Base-by-base conservation (phyloP, 2,888 invertebrate genomes). In the Acleris cristana region DNA sequence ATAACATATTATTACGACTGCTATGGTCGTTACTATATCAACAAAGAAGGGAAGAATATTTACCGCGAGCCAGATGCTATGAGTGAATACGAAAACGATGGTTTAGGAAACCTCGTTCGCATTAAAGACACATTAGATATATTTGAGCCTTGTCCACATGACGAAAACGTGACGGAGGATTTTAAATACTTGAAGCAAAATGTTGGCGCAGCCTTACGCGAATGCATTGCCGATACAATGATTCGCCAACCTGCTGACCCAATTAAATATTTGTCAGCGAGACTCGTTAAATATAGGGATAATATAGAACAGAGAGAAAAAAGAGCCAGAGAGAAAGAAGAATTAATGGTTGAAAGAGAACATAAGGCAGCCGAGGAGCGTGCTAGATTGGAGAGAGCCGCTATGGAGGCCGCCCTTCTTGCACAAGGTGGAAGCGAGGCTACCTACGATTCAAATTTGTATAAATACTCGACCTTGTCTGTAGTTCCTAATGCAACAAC, bases 31-130 rank as follows among this genome's bases (percentile, higher is more conserved):
- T 92, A 91, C 74, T 92, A 88, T 70, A 79, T 90, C 30, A 81
- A 92, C 71, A 74, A 74, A 1, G 78, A 85, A 60, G 91, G 90
- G n/a, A 89, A 87, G 77, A 86, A 84, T 74, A 85, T 93, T 71
- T 93, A 93, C 74, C 80, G 86, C 21, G 92, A 93, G 21, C 72
- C 72, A 62, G 92, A 89, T 75, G 66, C 85, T 52, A 57, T 74
- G 2, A 92, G 90, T 79, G 92, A 92, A 74, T 93, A 90, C 71
- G 91, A 93, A 81, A 87, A 86, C 70, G 93, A 93, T 79, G 92
- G 88, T 0, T 81, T 92, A 67, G 93, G 93, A 53, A 93, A 92
- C 73, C 77, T 93, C n/a, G 90, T 93, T 2, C 87, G 91, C 59
- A 86, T 89, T 72, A 86, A 87, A 49, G 90, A 87, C 69, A 83